phyloP scores from a whole-genome alignment of 2,888 invertebrate species.

The Hipparchia sbordonii region DNA sequence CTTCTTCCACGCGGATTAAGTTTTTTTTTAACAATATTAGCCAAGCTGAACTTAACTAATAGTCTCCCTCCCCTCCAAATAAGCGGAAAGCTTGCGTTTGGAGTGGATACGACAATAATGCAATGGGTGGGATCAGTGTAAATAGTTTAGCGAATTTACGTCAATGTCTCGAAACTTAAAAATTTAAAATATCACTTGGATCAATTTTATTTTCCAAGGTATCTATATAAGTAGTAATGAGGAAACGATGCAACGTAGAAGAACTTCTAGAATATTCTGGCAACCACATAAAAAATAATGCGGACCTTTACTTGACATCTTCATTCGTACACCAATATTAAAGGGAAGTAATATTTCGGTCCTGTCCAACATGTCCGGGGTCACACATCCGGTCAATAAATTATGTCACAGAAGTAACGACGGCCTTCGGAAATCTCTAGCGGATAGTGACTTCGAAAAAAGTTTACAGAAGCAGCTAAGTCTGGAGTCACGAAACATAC shows the following conservation, averaged over 20 bases:
- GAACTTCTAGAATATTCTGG: background rate
- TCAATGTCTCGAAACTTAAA: no score
- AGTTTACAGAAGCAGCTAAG: background rate
- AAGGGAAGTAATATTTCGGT: slow-evolving; percentile 7
- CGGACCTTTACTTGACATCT: background rate
- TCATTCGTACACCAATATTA: background rate
- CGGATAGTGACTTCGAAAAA: background rate
- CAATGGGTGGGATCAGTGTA: no score
- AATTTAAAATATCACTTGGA: no score
- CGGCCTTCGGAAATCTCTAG: background rate
- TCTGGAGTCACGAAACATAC: background rate
- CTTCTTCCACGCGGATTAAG: no score
- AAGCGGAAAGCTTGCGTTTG: no score
- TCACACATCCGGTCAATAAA: slow-evolving; percentile 2
- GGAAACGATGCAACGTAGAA: background rate
- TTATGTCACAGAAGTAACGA: background rate
- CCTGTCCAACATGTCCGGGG: slow-evolving; percentile 1
- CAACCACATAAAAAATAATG: background rate
- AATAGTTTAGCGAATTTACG: no score
- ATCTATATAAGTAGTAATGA: no score
- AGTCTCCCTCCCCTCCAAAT: no score
- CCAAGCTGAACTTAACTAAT: no score
- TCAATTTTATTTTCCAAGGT: no score
- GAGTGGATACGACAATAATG: no score
- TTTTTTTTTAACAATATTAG: no score